Evolutionary conservation across 2,113 vertebrate genomes (phyloP).

Genomic region (Epinephelus fuscoguttatus): DNA sequence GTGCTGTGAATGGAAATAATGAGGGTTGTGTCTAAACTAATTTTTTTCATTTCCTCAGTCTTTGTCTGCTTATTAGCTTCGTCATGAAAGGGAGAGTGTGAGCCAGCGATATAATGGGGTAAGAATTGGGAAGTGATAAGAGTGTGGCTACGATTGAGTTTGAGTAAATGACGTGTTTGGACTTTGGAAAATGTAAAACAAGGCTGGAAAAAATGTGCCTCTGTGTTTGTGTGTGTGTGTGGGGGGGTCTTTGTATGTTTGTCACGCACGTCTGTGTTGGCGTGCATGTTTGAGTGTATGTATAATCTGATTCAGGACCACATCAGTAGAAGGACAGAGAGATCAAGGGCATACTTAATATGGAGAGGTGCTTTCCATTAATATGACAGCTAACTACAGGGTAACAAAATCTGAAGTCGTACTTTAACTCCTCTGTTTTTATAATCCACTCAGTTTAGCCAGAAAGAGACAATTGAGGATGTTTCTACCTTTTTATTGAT

Average conservation of each 20-base stretch:
- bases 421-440: not conserved
- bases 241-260: not conserved
- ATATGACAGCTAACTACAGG: slow-evolving; percentile 59
- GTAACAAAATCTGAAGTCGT: slow-evolving; percentile 37
- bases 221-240: not conserved
- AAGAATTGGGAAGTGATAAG: slow-evolving; percentile 43
- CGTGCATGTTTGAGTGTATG: not conserved
- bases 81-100: slow-evolving; percentile 24
- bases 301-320: slow-evolving; percentile 68
- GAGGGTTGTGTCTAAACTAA: slow-evolving; percentile 44
- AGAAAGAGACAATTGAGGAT: not conserved
- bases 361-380: slow-evolving; percentile 67
- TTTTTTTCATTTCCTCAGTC: slow-evolving; percentile 56
- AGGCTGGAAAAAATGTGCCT: not conserved
- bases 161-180: slow-evolving; percentile 43
- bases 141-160: slow-evolving; percentile 17
- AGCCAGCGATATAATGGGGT: slow-evolving; percentile 20
- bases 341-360: slow-evolving; percentile 79
- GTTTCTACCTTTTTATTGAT: not conserved
- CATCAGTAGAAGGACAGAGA: slow-evolving; percentile 57
- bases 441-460: not conserved
- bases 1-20: slow-evolving; percentile 55
- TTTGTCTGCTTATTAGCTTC: slow-evolving; percentile 56
- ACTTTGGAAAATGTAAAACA: slow-evolving; percentile 37
- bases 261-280: not conserved